These are phyloP conservation scores for Diuraphis noxia DNA, from an alignment of 1,140 invertebrate species.

Conservation along the genomic window DNA sequence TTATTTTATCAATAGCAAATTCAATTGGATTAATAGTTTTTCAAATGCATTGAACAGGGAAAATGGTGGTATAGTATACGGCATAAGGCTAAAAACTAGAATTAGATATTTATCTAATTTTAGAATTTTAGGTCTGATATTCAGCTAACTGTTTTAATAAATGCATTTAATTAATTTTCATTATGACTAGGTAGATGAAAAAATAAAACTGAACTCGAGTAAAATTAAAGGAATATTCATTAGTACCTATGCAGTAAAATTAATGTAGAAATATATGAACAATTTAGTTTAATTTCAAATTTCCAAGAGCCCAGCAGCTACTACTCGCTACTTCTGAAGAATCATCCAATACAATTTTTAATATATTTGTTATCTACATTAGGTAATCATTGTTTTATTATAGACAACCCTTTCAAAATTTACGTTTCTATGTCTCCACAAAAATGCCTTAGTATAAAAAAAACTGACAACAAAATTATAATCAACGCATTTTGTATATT, in stretches of 20 bases:
- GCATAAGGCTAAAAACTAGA: neutral
- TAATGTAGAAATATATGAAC: too few species aligned
- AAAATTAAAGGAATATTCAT: neutral
- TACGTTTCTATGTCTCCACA: neutral
- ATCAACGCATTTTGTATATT: neutral
- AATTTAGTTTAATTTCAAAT: neutral
- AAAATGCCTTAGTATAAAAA: neutral
- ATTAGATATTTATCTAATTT: neutral
- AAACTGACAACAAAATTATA: neutral
- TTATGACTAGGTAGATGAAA: neutral
- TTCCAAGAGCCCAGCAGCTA: neutral
- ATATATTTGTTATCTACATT: neutral
- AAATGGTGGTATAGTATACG: neutral
- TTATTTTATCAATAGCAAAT: neutral
- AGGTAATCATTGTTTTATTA: neutral
- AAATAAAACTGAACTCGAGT: neutral
- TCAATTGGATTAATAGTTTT: neutral
- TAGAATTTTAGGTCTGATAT: neutral
- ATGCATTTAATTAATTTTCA: neutral
- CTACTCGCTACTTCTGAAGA: neutral
- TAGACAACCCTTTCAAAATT: neutral
- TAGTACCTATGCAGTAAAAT: too few species aligned
- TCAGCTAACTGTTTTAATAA: neutral
- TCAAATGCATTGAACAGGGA: fast-evolving
- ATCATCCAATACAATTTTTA: neutral